phyloP scores from a whole-genome alignment of 2,888 invertebrate genomes.

The Lasioglossum pauxillum region DNA sequence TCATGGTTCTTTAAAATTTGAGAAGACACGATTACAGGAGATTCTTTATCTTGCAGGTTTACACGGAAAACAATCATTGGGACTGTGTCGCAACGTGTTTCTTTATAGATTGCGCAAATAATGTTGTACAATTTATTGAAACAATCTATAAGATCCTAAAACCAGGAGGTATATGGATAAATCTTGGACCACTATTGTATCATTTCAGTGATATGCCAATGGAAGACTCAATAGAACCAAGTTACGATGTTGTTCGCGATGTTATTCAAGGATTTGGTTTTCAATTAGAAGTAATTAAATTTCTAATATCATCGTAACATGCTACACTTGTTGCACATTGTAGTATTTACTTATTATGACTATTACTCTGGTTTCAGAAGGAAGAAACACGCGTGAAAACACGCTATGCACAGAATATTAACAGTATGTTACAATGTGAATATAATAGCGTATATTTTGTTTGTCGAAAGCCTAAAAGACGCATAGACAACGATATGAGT shows the following conservation, averaged over 20 bases:
- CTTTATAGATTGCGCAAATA: slow-evolving; percentile 99
- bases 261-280: slow-evolving; percentile 94
- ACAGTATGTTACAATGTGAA: slow-evolving; percentile 96
- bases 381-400: slow-evolving; percentile 92
- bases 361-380: slow-evolving; percentile 86
- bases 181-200: slow-evolving; percentile 96
- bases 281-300: slow-evolving; percentile 57
- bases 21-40: not conserved
- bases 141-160: slow-evolving; percentile 95
- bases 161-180: slow-evolving; percentile 96
- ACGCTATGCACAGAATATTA: slow-evolving; percentile 96
- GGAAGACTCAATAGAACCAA: slow-evolving; percentile 96
- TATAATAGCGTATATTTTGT: slow-evolving; percentile 97
- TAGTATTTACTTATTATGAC: not conserved
- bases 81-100: slow-evolving; percentile 98
- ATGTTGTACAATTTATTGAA: slow-evolving; percentile 97
- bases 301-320: not conserved
- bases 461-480: slow-evolving; percentile 90
- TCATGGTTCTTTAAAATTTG: not conserved
- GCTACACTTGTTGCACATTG: not conserved
- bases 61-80: slow-evolving; percentile 90
- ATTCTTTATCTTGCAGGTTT: slow-evolving; percentile 85
- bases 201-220: slow-evolving; percentile 93
- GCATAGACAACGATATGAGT: slow-evolving; percentile 61
- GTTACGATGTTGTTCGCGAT: slow-evolving; percentile 92